Base-by-base conservation (phyloP, 2,113 vertebrate genomes). In the Platycercus adscitus region DNA sequence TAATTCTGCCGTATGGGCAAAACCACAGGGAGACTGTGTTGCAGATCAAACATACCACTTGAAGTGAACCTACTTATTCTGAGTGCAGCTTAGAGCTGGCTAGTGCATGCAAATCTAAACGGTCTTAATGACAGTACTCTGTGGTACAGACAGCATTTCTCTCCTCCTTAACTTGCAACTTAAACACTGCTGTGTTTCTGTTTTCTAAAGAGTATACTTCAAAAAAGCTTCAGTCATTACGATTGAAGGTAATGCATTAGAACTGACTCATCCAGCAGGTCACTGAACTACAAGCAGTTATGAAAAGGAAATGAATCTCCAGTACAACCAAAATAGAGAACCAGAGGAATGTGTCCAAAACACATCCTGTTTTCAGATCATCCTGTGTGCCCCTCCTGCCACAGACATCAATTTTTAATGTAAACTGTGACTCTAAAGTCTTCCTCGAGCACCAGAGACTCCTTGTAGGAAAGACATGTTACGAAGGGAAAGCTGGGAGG, bases 331-430 rank as follows among this genome's bases (percentile, higher is more conserved):
- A 96, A 96, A 96, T n/a, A 96, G 93, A 96, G 95, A 96, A 96
- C 69, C 60, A 89, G 76, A 92, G 72, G 80, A 69, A 86, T 86
- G 69, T 81, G 86, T 83, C 93, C 91, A 52, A 85, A 95, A 86
- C 76, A 96, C 92, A 96, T 96, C 96, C 96, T 96, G 92, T 92
- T 97, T 96, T 96, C 91, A 84, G 86, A 96, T 91, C 80, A 92
- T 91, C 65, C 70, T 70, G 44, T 72, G 69, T 69, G 56, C 77
- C 61, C n/a, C 84, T 91, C 60, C 90, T 93, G 88, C 56, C 73
- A 93, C 24, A 20, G 11, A 87, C 91, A 70, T 31, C 39, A 52
- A 29, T 84, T 88, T 84, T 83, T 94, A 78, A 78, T 52, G 35
- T 89, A 29, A 89, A 65, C 26, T 31, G 29, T 69, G n/a, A 60